Evolutionary conservation across 2,797 vertebrate species (phyloP).

Genomic region (Thalassophryne amazonica): DNA sequence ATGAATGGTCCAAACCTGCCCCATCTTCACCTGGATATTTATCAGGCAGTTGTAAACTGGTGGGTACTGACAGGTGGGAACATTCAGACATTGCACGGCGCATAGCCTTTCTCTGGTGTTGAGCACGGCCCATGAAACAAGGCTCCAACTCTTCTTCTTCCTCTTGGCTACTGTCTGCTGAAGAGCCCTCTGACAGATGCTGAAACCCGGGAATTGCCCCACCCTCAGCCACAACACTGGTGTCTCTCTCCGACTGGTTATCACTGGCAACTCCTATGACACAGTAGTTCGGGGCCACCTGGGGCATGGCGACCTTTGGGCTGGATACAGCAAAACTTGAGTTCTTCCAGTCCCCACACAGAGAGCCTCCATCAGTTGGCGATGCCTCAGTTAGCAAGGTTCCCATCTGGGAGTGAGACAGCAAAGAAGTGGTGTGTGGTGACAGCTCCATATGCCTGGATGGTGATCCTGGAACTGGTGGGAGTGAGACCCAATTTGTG

Average conservation of each 20-base stretch:
- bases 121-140: slow-evolving; percentile 74
- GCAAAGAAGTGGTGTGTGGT: slow-evolving; percentile 16
- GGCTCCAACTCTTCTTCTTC: slow-evolving; percentile 63
- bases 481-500: slow-evolving; percentile 56
- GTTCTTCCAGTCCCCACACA: slow-evolving; percentile 70
- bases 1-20: slow-evolving; percentile 50
- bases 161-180: slow-evolving; percentile 74
- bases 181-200: slow-evolving; percentile 51
- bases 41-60: slow-evolving; percentile 83
- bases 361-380: slow-evolving; percentile 15
- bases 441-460: slow-evolving; percentile 37
- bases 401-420: slow-evolving; percentile 21
- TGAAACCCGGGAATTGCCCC: slow-evolving; percentile 16
- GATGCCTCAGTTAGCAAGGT: slow-evolving; percentile 26
- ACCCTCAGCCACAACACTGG: background rate
- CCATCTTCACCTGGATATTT: slow-evolving; percentile 84
- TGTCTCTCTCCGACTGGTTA: slow-evolving; percentile 41
- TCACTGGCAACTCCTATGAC: slow-evolving; percentile 64
- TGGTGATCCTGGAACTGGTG: slow-evolving; percentile 49
- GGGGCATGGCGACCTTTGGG: slow-evolving; percentile 57
- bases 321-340: slow-evolving; percentile 40
- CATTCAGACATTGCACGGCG: slow-evolving; percentile 94
- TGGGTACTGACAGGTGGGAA: slow-evolving; percentile 89
- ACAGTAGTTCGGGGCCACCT: slow-evolving; percentile 69
- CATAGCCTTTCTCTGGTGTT: slow-evolving; percentile 89